Conservation (phyloP, 2,113 vertebrate species). For the Platichthys flesus region DNA sequence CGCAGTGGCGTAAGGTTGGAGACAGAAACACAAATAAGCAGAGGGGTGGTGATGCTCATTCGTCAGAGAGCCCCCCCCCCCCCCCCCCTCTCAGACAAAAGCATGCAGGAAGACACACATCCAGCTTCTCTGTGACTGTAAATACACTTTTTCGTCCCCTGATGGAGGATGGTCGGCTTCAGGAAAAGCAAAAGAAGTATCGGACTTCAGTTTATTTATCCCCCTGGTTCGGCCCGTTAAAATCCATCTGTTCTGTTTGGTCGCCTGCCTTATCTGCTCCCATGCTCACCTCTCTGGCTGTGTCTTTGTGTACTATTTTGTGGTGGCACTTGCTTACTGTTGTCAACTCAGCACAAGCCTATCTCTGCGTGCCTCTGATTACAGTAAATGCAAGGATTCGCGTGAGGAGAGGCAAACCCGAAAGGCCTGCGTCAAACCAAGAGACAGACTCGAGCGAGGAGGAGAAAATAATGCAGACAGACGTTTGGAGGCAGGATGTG, state of each 20-base stretch:
- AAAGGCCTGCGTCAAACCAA: background rate
- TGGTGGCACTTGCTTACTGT: constrained; percentile 1
- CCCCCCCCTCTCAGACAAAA: no score
- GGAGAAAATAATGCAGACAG: constrained; percentile 7
- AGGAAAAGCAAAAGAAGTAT: background rate
- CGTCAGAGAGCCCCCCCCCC: no score
- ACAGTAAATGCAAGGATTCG: constrained; percentile 45
- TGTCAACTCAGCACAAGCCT: constrained; percentile 41
- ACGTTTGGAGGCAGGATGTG: constrained; percentile 39
- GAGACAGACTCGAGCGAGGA: background rate
- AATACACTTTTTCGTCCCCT: background rate
- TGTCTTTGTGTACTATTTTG: background rate
- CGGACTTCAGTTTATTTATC: background rate
- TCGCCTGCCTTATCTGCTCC: constrained; percentile 1
- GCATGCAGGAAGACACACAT: background rate
- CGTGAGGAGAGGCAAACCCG: constrained; percentile 31
- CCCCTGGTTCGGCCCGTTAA: background rate
- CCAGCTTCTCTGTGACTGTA: constrained; percentile 13
- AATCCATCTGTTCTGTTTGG: constrained; percentile 3
- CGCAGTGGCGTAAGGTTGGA: constrained; percentile 14
- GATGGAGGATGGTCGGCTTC: background rate
- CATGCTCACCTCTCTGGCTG: background rate
- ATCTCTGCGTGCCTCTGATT: constrained; percentile 13
- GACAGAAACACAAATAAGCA: constrained; percentile 23
- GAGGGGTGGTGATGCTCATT: background rate